Base-by-base conservation (phyloP, 2,113 vertebrate species). In the Gnathonemus longibarbis region DNA sequence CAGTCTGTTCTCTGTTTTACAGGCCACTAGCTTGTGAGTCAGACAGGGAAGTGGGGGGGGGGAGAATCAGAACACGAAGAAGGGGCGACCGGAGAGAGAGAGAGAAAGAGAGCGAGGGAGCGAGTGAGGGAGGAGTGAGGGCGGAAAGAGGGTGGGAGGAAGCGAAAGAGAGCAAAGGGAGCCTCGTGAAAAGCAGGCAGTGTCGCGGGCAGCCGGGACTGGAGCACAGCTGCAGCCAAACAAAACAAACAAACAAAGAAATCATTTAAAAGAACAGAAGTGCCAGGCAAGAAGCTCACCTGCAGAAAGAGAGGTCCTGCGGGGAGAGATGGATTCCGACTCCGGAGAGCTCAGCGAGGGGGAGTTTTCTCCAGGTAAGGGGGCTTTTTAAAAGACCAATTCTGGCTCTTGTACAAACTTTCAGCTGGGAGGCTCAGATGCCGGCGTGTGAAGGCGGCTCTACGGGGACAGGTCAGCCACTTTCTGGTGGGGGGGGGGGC, bases 311-410 rank as follows among this genome's bases (percentile, higher is more conserved):
- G 91, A 93, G 90, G 90, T 92, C 93, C 90, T 93, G 90, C 31
- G 91, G 93, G 27, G 91, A 94, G 95, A 94, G 95, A 99, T 99
- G 98, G 98, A 99, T 94, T 98, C 97, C 90, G 98, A 99, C 94
- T 99, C 98, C 21, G 98, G 97, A 88, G 98, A 98, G 93, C 97
- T 98, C 94, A 98, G 98, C 94, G 98, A 99, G 90, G 97, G 97
- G 92, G 98, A 98, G 93, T 94, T 97, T 88, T 96, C 96, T 84
- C 94, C 97, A 97, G 98, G 98, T 98, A 97, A 95, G 91, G 1
- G 31, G 27, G 46, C 19, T 7, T 48, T 88, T 83, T 49, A 88
- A 62, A 58, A 24, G n/a, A 45, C 52, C 52, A 58, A 10, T 15
- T 10, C 35, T 58, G 31, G 24, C 56, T 62, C 56, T 45, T 89